Evolutionary conservation across 2,797 vertebrate genomes (phyloP), one percentile per base, ranked within the genome.

Genomic region (Paguma larvata): DNA sequence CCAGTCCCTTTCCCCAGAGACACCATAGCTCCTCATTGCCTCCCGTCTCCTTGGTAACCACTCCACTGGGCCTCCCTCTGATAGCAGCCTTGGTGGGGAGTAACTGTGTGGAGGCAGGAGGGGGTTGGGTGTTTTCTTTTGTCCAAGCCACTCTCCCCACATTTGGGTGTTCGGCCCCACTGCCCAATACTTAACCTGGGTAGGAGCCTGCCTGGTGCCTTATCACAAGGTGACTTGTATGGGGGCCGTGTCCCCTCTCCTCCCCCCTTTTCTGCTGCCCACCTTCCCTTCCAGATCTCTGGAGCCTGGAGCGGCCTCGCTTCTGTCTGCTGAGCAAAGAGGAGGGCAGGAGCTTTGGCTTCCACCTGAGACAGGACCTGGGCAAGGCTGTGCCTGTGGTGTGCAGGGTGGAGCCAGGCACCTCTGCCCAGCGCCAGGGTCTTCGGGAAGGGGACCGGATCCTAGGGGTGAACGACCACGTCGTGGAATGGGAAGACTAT

Each of bases 391-490:
- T 99, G 19, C 99, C 99, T 13, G 65, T 99, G 97, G 98, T 99
- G 59, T 96, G 98, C 38, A 98, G 98, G 78, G 98, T 99, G 0
- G 98, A 99, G 41, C 98, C 98, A 0, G 99, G 99, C 96, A 99
- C 99, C 92, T 98, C 99, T 41, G 99, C 99, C 38, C 98, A 99
- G 98, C 97, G 96, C 75, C 98, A 99, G 8, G 99, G 99, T 19
- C 98, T 99, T 63, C 98, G 73, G 94, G 98, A 99, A 0, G 99
- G 99, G 63, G 99, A 99, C 98, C 92, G 98, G n/a, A 98, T 99
- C 65, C 99, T 99, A 65, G 99, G 99, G 93, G 99, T 99, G 98
- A 99, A 99, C 4, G 99, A 99, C 73, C 98, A 99, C 11, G 98
- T 98, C 0, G 99, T 99, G 96, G 99, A 99, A 99, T 97, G 98